Percentiles rank a stretch among this genome's conserved stretches.
These are phyloP conservation scores for Cyanoderma ruficeps DNA, from an alignment of 2,113 vertebrate genomes.

Conservation along the genomic window DNA sequence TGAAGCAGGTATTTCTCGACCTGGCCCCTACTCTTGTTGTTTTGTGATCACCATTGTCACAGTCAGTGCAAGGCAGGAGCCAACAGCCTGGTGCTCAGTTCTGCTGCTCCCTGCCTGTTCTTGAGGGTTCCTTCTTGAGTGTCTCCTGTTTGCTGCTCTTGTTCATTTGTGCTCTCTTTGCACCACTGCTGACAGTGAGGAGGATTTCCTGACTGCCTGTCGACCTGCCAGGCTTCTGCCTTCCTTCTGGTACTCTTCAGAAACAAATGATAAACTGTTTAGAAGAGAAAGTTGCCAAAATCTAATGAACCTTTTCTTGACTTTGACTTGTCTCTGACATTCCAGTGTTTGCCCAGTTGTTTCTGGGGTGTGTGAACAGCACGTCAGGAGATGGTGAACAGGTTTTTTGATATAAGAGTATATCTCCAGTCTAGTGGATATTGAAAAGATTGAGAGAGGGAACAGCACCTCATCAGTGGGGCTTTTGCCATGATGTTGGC, in stretches of 20 bases:
- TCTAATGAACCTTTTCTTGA: background rate
- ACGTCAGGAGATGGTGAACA: background rate
- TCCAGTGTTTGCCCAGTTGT: background rate
- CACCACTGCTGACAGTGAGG: background rate
- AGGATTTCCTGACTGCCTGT: background rate
- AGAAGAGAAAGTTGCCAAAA: background rate
- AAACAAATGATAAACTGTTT: background rate
- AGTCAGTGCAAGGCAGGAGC: background rate
- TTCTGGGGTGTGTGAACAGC: background rate
- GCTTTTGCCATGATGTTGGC: background rate
- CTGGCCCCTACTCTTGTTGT: background rate
- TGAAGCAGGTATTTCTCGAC: background rate
- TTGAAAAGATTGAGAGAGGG: background rate
- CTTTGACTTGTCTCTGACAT: background rate
- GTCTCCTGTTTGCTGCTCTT: background rate
- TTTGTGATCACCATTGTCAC: background rate
- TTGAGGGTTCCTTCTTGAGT: background rate
- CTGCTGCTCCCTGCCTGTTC: background rate
- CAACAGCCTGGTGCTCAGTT: background rate
- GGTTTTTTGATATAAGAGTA: background rate
- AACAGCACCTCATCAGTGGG: too few relatives aligned
- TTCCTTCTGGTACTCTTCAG: background rate
- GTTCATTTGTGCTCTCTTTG: background rate
- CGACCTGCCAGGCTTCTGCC: background rate
- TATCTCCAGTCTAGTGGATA: background rate